Conservation (phyloP, 2,797 vertebrate species). For the Notoglanidium macrostoma region DNA sequence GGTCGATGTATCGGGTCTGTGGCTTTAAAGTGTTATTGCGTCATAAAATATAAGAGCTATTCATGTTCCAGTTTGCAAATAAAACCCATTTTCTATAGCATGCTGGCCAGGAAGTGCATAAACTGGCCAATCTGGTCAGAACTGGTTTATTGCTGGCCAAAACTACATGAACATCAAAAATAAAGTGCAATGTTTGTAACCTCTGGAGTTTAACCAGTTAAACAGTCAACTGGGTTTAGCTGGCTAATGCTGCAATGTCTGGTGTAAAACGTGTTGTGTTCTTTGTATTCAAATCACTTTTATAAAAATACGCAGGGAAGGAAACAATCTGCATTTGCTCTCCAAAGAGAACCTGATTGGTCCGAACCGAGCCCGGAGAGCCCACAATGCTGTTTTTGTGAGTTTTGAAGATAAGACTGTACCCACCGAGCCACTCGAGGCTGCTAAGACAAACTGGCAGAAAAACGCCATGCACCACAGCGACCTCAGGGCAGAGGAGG, state of each 20-base stretch:
- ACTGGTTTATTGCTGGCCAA: not conserved
- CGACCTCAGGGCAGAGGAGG: slow-evolving; percentile 75
- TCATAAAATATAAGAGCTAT: slow-evolving; percentile 3
- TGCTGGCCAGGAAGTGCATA: too few species aligned
- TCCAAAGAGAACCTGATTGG: slow-evolving; percentile 80
- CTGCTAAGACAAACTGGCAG: slow-evolving; percentile 78
- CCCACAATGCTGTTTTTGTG: slow-evolving; percentile 89
- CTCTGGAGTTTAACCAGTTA: not conserved
- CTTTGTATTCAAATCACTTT: not conserved
- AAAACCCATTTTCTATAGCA: too few species aligned
- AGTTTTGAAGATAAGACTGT: slow-evolving; percentile 78
- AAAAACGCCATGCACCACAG: slow-evolving; percentile 73
- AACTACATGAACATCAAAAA: not conserved
- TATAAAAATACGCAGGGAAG: slow-evolving; percentile 65
- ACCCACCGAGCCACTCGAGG: slow-evolving; percentile 76
- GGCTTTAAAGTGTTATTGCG: not conserved
- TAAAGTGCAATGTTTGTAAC: not conserved
- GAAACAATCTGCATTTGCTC: slow-evolving; percentile 64
- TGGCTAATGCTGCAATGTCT: not conserved
- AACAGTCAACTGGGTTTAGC: not conserved
- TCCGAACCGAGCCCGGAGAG: slow-evolving; percentile 80
- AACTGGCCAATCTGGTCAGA: too few species aligned
- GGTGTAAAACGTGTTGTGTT: not conserved
- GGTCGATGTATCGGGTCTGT: not conserved
- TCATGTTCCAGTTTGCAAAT: not conserved